phyloP scores from a whole-genome alignment of 2,797 vertebrate genomes.

The Lophius americanus region DNA sequence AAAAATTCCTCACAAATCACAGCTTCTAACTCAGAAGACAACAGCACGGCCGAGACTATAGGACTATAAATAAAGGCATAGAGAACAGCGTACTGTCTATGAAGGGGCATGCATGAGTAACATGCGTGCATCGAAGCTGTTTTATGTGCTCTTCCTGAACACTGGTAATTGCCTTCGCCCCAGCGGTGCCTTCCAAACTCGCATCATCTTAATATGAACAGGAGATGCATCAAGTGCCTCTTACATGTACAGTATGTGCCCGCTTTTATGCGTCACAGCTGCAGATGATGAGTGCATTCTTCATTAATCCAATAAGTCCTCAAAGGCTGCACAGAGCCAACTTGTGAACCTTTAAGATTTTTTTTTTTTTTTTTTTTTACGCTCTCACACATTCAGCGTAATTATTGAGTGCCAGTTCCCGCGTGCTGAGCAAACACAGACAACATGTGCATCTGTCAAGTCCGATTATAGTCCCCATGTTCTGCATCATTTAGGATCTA shows the following conservation, averaged over 20 bases:
- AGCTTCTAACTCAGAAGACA: conserved; percentile 40
- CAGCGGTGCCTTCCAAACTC: conserved; percentile 57
- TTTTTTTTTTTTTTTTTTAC: conserved; percentile 20
- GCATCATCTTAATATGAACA: conserved; percentile 72
- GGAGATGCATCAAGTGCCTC: conserved; percentile 61
- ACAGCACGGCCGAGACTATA: background rate
- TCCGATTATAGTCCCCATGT: conserved; percentile 43
- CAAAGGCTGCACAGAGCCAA: conserved; percentile 78
- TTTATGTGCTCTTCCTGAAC: conserved; percentile 43
- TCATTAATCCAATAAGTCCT: conserved; percentile 65
- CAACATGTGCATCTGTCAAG: conserved; percentile 61
- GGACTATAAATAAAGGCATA: background rate
- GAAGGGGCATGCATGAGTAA: conserved; percentile 17
- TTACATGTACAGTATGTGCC: conserved; percentile 65
- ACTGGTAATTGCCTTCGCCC: conserved; percentile 79
- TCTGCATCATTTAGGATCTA: conserved; percentile 51
- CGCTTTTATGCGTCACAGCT: conserved; percentile 75
- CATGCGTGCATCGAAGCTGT: conserved; percentile 16
- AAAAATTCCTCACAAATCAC: conserved; percentile 83
- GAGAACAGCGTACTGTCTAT: background rate
- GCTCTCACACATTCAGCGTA: conserved; percentile 36
- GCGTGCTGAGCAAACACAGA: conserved; percentile 42
- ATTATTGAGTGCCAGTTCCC: conserved; percentile 54
- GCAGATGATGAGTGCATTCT: conserved; percentile 53
- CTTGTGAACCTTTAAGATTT: conserved; percentile 61